Conservation (phyloP, 2,888 invertebrate species). For the Hedychridium roseum region DNA sequence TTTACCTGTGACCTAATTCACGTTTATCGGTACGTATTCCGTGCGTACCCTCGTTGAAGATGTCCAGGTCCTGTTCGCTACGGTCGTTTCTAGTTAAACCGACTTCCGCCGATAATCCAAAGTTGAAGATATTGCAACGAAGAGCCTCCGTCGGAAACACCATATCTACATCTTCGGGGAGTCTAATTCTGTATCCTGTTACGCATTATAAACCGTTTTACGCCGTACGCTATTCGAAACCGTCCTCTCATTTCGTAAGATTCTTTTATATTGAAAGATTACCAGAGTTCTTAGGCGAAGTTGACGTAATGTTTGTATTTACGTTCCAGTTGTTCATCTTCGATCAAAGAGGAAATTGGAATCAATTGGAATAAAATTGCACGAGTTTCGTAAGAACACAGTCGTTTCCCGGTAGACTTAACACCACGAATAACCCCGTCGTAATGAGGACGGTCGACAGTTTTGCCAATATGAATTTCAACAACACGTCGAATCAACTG, state of each 20-base stretch:
- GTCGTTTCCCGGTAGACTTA: slow-evolving; percentile 8
- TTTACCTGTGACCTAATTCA: slow-evolving; percentile 60
- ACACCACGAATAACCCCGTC: slow-evolving; percentile 8
- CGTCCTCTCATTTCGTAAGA: too few species aligned
- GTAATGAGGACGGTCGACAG: slow-evolving; percentile 14
- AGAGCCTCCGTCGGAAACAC: slow-evolving; percentile 33
- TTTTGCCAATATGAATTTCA: slow-evolving; percentile 12
- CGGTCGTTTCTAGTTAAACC: slow-evolving; percentile 47
- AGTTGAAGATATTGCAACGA: slow-evolving; percentile 31
- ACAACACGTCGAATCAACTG: slow-evolving; percentile 13
- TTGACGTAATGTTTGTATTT: too few species aligned
- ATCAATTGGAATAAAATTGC: too few species aligned
- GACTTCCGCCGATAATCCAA: slow-evolving; percentile 26
- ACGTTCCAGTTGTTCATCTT: too few species aligned
- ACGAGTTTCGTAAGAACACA: too few species aligned
- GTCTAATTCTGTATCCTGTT: slow-evolving; percentile 36
- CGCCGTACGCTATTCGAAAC: too few species aligned
- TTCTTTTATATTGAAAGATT: too few species aligned
- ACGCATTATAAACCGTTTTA: too few species aligned
- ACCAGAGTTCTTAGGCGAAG: too few species aligned
- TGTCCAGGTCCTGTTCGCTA: slow-evolving; percentile 55
- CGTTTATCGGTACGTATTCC: slow-evolving; percentile 53
- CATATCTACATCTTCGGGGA: slow-evolving; percentile 29
- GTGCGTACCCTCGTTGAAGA: slow-evolving; percentile 49
- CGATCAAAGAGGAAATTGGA: too few species aligned